A percentile compares a stretch with the other conserved stretches of the same genome.
Evolutionary conservation across 2,888 invertebrate species (phyloP).

Genomic region (Synergus laeviventris): DNA sequence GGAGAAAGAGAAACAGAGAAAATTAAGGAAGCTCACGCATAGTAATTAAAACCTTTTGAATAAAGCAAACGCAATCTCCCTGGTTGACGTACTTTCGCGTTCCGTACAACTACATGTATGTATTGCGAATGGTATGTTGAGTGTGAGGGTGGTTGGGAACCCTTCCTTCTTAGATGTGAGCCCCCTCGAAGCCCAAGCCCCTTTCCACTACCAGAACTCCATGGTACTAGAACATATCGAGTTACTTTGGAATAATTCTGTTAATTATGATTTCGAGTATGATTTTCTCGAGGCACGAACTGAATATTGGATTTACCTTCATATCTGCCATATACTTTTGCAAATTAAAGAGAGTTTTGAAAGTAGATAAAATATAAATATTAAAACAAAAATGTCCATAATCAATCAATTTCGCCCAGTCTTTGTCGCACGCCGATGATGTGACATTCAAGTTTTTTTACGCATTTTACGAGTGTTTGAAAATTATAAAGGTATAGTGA

Average conservation of each 20-base stretch:
- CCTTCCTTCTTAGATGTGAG: conserved; percentile 71
- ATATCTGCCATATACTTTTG: background rate
- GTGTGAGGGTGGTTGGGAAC: conserved; percentile 70
- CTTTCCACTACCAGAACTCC: conserved; percentile 50
- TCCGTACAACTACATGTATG: conserved; percentile 52
- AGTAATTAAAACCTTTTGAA: conserved; percentile 73
- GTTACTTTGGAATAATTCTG: conserved; percentile 74
- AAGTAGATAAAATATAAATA: background rate
- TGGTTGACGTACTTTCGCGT: conserved; percentile 59
- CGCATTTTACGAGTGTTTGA: no score
- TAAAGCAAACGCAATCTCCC: conserved; percentile 72
- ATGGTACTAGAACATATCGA: conserved; percentile 68
- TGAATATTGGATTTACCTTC: conserved; percentile 23
- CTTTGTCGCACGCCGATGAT: no score
- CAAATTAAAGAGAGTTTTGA: background rate
- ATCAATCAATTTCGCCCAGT: no score
- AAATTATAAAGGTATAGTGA: no score
- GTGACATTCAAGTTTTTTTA: no score
- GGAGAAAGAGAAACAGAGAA: conserved; percentile 38
- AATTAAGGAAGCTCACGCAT: conserved; percentile 52
- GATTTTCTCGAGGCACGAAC: conserved; percentile 61
- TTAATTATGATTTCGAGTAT: conserved; percentile 74
- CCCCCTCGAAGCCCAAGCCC: conserved; percentile 59
- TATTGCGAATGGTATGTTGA: conserved; percentile 45
- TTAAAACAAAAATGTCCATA: background rate